phyloP scores from a whole-genome alignment of 2,113 vertebrate genomes.

The Pedionomus torquatus region DNA sequence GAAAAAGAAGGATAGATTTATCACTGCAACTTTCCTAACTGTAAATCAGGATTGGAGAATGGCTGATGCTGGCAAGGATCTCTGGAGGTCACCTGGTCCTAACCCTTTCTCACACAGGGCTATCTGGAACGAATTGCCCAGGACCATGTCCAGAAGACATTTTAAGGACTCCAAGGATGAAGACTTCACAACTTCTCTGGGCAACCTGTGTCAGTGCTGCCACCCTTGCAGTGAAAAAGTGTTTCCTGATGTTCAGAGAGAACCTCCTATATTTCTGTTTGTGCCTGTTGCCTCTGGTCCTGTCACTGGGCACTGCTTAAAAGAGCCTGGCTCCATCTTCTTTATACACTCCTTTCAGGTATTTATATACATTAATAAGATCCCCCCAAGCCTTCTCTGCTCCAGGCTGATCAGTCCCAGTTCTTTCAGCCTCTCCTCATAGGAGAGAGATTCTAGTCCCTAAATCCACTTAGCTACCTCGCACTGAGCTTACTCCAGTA shows the following conservation, averaged over 20 bases:
- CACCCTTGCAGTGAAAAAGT: background rate
- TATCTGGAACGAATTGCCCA: background rate
- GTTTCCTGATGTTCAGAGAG: background rate
- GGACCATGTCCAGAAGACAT: background rate
- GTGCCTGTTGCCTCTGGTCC: background rate
- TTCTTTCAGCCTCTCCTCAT: background rate
- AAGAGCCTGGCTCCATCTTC: background rate
- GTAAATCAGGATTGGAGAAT: background rate
- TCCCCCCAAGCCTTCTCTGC: background rate
- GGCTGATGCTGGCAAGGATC: background rate
- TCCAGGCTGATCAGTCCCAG: background rate
- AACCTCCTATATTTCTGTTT: background rate
- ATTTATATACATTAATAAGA: background rate
- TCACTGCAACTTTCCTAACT: background rate
- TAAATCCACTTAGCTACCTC: background rate
- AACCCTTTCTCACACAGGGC: accelerated
- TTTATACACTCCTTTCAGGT: background rate
- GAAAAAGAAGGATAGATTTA: background rate
- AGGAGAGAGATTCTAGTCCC: background rate
- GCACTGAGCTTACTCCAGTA: background rate
- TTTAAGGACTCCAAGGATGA: background rate
- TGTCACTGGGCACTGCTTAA: background rate
- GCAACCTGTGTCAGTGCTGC: background rate
- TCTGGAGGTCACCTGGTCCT: background rate
- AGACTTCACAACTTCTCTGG: background rate